Percentiles rank a stretch among this genome's conserved stretches.
These are phyloP conservation scores for Emydoidea blandingii DNA, from an alignment of 2,797 vertebrate species.

Conservation along the genomic window DNA sequence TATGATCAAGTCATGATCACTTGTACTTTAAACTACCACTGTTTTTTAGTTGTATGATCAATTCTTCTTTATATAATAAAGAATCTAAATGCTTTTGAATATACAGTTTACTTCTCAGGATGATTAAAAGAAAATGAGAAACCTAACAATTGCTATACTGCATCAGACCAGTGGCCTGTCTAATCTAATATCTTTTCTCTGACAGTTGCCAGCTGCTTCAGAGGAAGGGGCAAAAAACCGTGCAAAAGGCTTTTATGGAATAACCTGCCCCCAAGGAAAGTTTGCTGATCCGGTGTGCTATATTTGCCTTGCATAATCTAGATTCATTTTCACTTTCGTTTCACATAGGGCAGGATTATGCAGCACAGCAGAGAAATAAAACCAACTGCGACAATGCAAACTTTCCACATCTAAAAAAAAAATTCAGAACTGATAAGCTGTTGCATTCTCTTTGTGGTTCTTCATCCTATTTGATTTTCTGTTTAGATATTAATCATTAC, in stretches of 20 bases:
- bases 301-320: not conserved
- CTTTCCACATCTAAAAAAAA: not conserved
- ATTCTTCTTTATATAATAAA: not conserved
- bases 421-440: not conserved
- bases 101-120: not conserved
- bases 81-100: not conserved
- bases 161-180: not conserved
- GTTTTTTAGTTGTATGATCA: not conserved
- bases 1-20: not conserved
- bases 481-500: not conserved
- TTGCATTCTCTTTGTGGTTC: not conserved
- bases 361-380: slow-evolving; percentile 28
- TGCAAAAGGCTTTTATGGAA: not conserved
- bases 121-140: not conserved
- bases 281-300: not conserved
- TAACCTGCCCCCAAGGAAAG: not conserved
- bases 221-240: not conserved
- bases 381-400: not conserved
- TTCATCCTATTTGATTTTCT: not conserved
- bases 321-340: slow-evolving; percentile 41
- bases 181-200: not conserved
- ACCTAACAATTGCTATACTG: accelerated
- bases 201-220: not conserved
- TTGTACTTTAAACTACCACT: not conserved
- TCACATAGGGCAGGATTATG: not conserved